These are phyloP conservation scores for Dryocosmus kuriphilus DNA, from an alignment of 2,888 invertebrate genomes.

Conservation along the genomic window DNA sequence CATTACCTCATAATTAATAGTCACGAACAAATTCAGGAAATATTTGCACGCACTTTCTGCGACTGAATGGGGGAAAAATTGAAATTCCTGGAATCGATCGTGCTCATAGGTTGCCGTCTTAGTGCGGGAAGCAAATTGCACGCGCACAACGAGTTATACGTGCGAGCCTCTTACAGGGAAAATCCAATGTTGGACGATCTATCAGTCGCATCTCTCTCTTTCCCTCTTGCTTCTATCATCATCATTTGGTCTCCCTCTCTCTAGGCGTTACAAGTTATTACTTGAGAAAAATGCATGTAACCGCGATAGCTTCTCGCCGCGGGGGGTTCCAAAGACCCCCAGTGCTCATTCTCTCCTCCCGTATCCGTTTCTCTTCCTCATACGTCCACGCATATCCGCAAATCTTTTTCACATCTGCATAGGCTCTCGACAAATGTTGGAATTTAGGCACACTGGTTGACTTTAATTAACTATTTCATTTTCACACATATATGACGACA, in stretches of 20 bases:
- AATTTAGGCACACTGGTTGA: neutral
- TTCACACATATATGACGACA: neutral
- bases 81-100: slow-evolving; percentile 56
- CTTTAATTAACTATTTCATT: neutral
- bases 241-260: slow-evolving; percentile 49
- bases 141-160: slow-evolving; percentile 56
- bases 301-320: slow-evolving; percentile 70
- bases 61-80: slow-evolving; percentile 47
- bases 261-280: slow-evolving; percentile 72
- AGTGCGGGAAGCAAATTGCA: slow-evolving; percentile 57
- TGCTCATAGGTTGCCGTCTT: slow-evolving; percentile 42
- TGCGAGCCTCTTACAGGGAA: slow-evolving; percentile 65
- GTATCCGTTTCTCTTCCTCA: slow-evolving; percentile 43
- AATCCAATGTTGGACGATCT: slow-evolving; percentile 68
- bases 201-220: slow-evolving; percentile 66
- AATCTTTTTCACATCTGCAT: slow-evolving; percentile 9
- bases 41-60: slow-evolving; percentile 26
- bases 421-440: neutral
- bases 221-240: slow-evolving; percentile 15
- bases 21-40: slow-evolving; percentile 10
- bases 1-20: slow-evolving; percentile 19
- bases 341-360: slow-evolving; percentile 61
- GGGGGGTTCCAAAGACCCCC: slow-evolving; percentile 65
- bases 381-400: slow-evolving; percentile 22
- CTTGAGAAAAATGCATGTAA: slow-evolving; percentile 70